A percentile compares a stretch with the other conserved stretches of the same genome.
Evolutionary conservation across 35 echinoderm and acorn worm species (phyloP).

Genomic region (Acanthaster planci): DNA sequence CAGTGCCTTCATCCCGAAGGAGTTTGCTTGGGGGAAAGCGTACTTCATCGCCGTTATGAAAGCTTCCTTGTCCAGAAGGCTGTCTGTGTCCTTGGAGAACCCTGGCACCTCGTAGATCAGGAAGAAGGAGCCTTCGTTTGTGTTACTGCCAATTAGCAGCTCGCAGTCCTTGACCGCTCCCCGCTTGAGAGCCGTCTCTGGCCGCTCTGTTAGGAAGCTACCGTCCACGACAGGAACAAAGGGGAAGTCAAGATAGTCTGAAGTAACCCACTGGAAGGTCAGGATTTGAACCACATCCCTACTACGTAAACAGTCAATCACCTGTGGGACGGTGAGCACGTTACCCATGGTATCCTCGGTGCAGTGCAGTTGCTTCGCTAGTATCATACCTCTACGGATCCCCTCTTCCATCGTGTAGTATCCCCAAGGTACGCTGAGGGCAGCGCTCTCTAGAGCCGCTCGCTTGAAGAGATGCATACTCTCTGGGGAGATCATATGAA

Average conservation of each 20-base stretch:
- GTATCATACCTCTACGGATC: constrained; percentile 42
- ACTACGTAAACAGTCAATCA: constrained; percentile 64
- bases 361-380: constrained; percentile 62
- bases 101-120: constrained; percentile 70
- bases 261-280: constrained; percentile 53
- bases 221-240: constrained; percentile 90
- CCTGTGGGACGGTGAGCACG: constrained; percentile 24
- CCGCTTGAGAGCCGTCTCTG: constrained; percentile 48
- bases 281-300: constrained; percentile 44
- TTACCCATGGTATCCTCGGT: constrained; percentile 49
- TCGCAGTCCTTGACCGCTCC: constrained; percentile 58
- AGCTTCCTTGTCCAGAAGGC: constrained; percentile 49
- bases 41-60: constrained; percentile 51
- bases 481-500: constrained; percentile 73
- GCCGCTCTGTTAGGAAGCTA: constrained; percentile 75
- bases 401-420: constrained; percentile 60
- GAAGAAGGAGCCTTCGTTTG: constrained; percentile 86
- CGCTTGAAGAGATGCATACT: constrained; percentile 69
- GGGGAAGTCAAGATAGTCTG: constrained; percentile 65
- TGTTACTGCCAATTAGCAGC: constrained; percentile 81
- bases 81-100: constrained; percentile 56
- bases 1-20: constrained; percentile 76
- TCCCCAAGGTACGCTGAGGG: constrained; percentile 70
- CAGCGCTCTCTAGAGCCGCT: constrained; percentile 82
- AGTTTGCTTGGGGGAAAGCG: constrained; percentile 67